Conservation (phyloP, 2,888 invertebrate genomes). For the Oxyteleia sp. region DNA sequence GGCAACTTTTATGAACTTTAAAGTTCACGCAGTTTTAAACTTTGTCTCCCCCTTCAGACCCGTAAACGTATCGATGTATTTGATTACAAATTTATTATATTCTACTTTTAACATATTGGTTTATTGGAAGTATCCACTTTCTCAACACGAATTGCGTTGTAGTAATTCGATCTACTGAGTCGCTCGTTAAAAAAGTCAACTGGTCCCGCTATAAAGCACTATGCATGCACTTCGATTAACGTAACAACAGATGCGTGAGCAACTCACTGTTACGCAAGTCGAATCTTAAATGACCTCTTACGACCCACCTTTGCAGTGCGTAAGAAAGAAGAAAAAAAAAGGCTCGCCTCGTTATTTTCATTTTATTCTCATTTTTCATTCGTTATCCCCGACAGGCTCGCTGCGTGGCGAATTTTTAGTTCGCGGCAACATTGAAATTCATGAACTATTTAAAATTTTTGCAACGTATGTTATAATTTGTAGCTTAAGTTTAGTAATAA, state of each 20-base stretch:
- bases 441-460: too few species aligned
- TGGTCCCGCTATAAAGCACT: conserved; percentile 69
- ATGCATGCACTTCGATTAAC: conserved; percentile 76
- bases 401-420: too few species aligned
- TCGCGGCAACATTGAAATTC: too few species aligned
- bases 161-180: conserved; percentile 78
- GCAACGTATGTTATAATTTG: too few species aligned
- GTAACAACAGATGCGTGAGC: conserved; percentile 74
- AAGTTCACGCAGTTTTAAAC: conserved; percentile 44
- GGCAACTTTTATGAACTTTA: conserved; percentile 50
- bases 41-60: conserved; percentile 17
- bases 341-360: conserved; percentile 41
- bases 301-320: conserved; percentile 46
- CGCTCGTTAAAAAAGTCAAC: conserved; percentile 66
- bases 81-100: conserved; percentile 72
- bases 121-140: conserved; percentile 68
- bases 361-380: too few species aligned
- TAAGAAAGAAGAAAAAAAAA: too few species aligned
- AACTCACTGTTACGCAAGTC: conserved; percentile 69
- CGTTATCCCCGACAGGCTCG: too few species aligned
- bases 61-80: conserved; percentile 55
- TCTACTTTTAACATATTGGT: conserved; percentile 64
- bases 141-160: conserved; percentile 79
- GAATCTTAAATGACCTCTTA: conserved; percentile 58
- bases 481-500: conserved; percentile 49